phyloP scores from a whole-genome alignment of 2,797 vertebrate genomes.

The Sparidentex hasta region DNA sequence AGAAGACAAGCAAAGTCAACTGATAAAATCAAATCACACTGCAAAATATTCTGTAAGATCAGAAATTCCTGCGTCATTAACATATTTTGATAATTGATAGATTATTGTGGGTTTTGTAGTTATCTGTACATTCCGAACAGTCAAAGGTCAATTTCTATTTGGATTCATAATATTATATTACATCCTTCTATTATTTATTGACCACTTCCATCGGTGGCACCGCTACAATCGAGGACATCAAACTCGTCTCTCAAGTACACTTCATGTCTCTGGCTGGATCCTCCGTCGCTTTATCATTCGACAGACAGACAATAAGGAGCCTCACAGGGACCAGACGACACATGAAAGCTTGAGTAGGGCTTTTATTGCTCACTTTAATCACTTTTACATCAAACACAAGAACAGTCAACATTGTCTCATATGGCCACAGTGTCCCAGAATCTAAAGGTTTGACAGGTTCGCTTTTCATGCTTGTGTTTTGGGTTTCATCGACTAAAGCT shows the following conservation, averaged over 20 bases:
- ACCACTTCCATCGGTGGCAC: neutral
- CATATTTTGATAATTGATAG: neutral
- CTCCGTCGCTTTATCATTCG: neutral
- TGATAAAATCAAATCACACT: neutral
- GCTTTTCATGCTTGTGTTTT: constrained; percentile 25
- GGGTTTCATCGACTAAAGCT: constrained; percentile 59
- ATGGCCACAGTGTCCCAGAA: constrained; percentile 47
- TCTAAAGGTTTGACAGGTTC: neutral
- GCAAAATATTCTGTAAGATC: neutral
- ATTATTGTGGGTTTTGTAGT: neutral
- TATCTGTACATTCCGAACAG: neutral
- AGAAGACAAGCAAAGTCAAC: neutral
- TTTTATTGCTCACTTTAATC: constrained; percentile 71
- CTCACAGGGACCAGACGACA: neutral
- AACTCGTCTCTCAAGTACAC: neutral
- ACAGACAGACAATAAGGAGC: neutral
- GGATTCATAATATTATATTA: no score
- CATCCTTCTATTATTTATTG: no score
- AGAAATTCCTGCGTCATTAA: neutral
- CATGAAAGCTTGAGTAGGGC: constrained; percentile 43
- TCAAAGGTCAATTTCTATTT: no score
- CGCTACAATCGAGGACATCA: neutral
- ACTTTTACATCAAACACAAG: constrained; percentile 52
- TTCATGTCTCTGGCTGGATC: neutral
- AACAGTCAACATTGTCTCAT: constrained; percentile 49